Percentiles rank a stretch among this genome's conserved stretches.
These are phyloP conservation scores for Tribolium madens DNA, from an alignment of 1,140 invertebrate genomes.

Conservation along the genomic window DNA sequence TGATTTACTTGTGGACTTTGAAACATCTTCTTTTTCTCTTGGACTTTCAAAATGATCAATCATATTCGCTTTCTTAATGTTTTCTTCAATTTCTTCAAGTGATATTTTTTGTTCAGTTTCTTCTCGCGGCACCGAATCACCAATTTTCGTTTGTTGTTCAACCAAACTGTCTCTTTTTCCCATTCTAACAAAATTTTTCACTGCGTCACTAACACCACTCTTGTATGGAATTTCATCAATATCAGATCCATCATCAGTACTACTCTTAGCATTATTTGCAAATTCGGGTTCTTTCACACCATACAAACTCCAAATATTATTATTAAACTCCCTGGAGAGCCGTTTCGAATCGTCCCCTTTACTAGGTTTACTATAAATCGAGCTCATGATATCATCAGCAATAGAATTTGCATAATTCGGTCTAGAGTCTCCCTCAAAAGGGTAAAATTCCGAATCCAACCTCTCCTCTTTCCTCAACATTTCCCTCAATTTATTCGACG, in stretches of 20 bases:
- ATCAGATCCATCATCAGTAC: neutral
- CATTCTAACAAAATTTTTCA: neutral
- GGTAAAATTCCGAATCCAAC: conserved; percentile 1
- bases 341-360: neutral
- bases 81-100: too few species aligned
- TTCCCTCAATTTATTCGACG: conserved; percentile 14
- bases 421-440: conserved; percentile 6
- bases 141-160: neutral
- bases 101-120: too few species aligned
- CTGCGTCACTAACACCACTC: neutral
- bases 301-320: neutral
- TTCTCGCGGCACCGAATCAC: neutral
- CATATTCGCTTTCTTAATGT: too few species aligned
- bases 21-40: too few species aligned
- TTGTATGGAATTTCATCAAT: neutral
- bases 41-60: too few species aligned
- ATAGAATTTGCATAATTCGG: conserved; percentile 52
- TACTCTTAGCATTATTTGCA: neutral
- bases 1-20: neutral
- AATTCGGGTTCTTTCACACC: neutral
- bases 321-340: neutral
- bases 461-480: conserved; percentile 17
- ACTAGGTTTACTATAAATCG: conserved; percentile 50
- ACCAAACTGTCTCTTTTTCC: neutral
- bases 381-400: conserved; percentile 58